A percentile compares a stretch with the other conserved stretches of the same genome.
These are phyloP conservation scores for Platichthys flesus DNA, from an alignment of 2,113 vertebrate genomes.

Conservation along the genomic window DNA sequence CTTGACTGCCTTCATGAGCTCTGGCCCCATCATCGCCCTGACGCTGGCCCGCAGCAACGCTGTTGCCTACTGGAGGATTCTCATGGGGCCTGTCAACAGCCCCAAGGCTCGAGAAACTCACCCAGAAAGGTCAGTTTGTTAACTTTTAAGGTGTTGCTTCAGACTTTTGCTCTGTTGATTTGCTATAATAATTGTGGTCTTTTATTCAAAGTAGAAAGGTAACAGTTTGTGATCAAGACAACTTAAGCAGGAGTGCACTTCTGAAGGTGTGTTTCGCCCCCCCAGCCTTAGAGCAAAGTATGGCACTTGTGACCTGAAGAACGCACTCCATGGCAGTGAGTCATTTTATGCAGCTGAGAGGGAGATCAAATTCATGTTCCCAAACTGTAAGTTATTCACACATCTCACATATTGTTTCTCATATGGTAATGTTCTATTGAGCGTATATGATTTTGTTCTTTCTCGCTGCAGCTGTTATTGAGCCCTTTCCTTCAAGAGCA, in stretches of 20 bases:
- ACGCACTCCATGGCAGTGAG: constrained; percentile 92
- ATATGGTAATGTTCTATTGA: neutral
- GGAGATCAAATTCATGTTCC: constrained; percentile 95
- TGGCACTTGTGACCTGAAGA: constrained; percentile 91
- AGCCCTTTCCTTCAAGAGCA: constrained; percentile 84
- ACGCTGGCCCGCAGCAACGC: constrained; percentile 86
- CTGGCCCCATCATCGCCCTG: constrained; percentile 89
- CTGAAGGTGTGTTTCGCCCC: constrained; percentile 8
- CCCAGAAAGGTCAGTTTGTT: constrained; percentile 86
- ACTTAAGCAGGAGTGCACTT: neutral
- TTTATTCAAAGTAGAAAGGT: neutral
- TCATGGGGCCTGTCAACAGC: constrained; percentile 90
- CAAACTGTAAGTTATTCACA: constrained; percentile 84
- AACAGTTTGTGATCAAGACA: constrained; percentile 4
- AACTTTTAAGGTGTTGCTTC: neutral
- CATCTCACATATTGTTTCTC: neutral
- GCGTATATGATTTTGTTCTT: neutral
- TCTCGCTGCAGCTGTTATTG: constrained; percentile 82
- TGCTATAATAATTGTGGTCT: neutral
- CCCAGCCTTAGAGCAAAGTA: constrained; percentile 92
- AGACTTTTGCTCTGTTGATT: neutral
- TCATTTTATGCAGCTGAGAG: constrained; percentile 86
- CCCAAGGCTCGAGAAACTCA: constrained; percentile 86
- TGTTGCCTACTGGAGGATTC: constrained; percentile 88
- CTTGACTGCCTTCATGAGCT: constrained; percentile 95